A percentile compares a stretch with the other conserved stretches of the same genome.
Conservation (phyloP, 1,140 invertebrate species). For the Brachionus rubens region DNA sequence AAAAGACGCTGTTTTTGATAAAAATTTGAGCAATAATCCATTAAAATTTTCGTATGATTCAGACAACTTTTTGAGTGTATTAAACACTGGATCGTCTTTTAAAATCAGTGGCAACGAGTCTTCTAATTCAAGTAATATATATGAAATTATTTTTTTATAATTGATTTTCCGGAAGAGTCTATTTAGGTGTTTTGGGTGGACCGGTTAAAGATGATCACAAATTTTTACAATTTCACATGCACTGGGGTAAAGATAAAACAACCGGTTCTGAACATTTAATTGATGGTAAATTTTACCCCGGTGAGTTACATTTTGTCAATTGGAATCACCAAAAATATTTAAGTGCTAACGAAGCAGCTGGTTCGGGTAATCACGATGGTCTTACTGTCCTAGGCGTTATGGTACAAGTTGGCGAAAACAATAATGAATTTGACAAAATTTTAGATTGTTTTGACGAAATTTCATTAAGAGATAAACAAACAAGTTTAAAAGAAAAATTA, state of each 20-base stretch:
- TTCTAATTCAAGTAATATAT: not conserved
- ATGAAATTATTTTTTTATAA: not conserved
- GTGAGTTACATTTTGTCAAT: constrained; percentile 88
- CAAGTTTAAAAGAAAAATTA: not conserved
- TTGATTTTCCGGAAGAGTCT: not conserved
- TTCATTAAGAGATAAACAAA: not conserved
- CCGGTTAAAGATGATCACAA: constrained; percentile 61
- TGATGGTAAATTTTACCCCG: constrained; percentile 78
- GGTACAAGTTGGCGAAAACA: constrained; percentile 66
- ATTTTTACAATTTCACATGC: constrained; percentile 61
- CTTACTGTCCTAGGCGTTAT: constrained; percentile 85
- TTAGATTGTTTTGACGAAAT: not conserved
- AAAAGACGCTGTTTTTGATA: constrained; percentile 7
- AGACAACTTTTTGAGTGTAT: not conserved
- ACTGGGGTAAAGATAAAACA: constrained; percentile 58
- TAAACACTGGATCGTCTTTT: constrained; percentile 43
- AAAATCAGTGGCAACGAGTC: constrained; percentile 25
- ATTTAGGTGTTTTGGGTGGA: constrained; percentile 54
- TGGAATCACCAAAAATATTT: constrained; percentile 83
- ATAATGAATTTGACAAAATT: constrained; percentile 32
- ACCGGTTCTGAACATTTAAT: constrained; percentile 64
- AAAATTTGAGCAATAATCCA: not conserved
- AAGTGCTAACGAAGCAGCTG: constrained; percentile 74
- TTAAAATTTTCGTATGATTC: not conserved
- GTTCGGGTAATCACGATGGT: constrained; percentile 70